phyloP scores from a whole-genome alignment of 1,140 invertebrate genomes.

The Patella vulgata region DNA sequence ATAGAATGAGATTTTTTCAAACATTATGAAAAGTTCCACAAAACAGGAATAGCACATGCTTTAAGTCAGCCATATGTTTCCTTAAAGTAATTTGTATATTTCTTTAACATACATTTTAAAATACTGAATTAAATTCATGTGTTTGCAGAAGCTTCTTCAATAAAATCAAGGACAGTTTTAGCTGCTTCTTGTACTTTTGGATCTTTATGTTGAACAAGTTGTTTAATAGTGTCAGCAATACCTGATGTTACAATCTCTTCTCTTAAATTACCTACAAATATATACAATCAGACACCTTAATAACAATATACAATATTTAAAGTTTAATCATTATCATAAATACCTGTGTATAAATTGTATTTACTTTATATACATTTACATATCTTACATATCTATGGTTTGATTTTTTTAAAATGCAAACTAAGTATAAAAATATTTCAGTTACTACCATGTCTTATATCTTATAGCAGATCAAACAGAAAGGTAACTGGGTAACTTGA shows the following conservation, averaged over 20 bases:
- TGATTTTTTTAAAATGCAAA: neutral
- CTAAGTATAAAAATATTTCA: conserved; percentile 1
- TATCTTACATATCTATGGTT: neutral
- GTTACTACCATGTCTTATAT: no score
- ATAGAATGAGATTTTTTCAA: no score
- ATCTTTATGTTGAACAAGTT: conserved; percentile 34
- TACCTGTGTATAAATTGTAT: neutral
- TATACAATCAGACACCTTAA: conserved; percentile 4
- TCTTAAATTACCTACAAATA: conserved; percentile 37
- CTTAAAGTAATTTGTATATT: no score
- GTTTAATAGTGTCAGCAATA: conserved; percentile 33
- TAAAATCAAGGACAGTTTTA: conserved; percentile 19
- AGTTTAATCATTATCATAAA: neutral
- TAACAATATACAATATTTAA: conserved; percentile 2
- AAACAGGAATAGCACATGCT: no score
- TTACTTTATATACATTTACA: neutral
- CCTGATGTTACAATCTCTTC: conserved; percentile 43
- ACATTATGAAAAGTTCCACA: no score
- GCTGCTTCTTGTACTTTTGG: conserved; percentile 43
- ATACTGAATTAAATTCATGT: no score
- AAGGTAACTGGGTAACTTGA: no score
- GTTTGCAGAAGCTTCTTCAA: conserved; percentile 29
- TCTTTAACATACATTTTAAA: no score
- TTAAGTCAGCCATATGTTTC: no score
- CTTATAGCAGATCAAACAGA: no score